Percentiles rank a stretch among this genome's conserved stretches.
Conservation (phyloP, 2,888 invertebrate genomes). For the Germaria angustata region DNA sequence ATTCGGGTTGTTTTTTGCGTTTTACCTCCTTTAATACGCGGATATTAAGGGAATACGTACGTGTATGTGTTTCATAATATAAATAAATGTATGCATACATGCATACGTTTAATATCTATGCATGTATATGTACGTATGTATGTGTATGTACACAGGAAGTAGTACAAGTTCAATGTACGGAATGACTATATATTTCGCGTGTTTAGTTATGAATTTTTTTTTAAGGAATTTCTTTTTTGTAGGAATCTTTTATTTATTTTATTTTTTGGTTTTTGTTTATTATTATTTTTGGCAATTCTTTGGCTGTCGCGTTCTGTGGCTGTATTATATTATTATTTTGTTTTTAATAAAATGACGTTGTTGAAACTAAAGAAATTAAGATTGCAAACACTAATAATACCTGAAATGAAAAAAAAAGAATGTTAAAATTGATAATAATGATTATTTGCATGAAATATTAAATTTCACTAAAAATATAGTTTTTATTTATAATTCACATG, state of each 20-base stretch:
- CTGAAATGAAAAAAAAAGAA: not conserved
- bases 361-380: constrained; percentile 28
- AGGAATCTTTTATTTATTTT: constrained; percentile 19
- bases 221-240: constrained; percentile 28
- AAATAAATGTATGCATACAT: too few relatives aligned
- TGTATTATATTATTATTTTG: constrained; percentile 3
- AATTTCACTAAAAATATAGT: constrained; percentile 45
- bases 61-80: too few relatives aligned
- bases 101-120: not conserved
- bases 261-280: not conserved
- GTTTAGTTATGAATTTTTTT: constrained; percentile 43
- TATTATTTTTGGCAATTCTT: constrained; percentile 22
- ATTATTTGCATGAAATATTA: constrained; percentile 56
- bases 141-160: constrained; percentile 47
- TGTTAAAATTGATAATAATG: not conserved
- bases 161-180: constrained; percentile 57
- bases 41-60: too few relatives aligned
- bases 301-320: constrained; percentile 16
- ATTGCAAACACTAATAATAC: constrained; percentile 24
- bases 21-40: too few relatives aligned
- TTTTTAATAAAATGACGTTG: constrained; percentile 48
- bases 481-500: constrained; percentile 6
- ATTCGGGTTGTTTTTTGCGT: not conserved
- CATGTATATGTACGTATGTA: not conserved
- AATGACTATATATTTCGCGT: constrained; percentile 55